Evolutionary conservation across 2,797 vertebrate genomes (phyloP), one percentile per base, ranked within the genome.

Genomic region (Karalla daura): DNA sequence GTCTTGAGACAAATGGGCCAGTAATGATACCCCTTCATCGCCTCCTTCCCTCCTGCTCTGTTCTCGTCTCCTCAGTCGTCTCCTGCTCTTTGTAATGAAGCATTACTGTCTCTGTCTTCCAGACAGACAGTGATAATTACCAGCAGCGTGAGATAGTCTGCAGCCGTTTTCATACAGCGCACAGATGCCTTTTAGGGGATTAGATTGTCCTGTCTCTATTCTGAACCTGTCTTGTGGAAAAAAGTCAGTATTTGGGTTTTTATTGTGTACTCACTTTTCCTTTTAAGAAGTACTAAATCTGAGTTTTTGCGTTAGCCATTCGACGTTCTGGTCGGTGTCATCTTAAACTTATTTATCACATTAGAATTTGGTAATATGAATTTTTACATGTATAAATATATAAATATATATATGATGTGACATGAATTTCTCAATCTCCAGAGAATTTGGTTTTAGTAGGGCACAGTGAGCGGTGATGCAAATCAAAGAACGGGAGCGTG

Each of bases 111-210:
- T 84, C 76, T 61, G 73, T 88, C 86, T 91, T 63, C 76, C 70
- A 86, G 80, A 82, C 83, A 87, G 86, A 88, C 83, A 68, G 72
- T 71, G 85, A 92, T 93, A 93, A 93, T 94, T 92, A 91, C 79
- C 71, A 70, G 83, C 55, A 56, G 66, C 87, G 82, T 75, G 78
- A 84, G 88, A 80, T 28, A 64, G 89, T 85, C 77, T 58, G 53
- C 75, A 63, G 81, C 85, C 65, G 69, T 78, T 86, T 85, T 88
- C 82, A 80, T 73, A 85, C 83, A 85, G 86, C 91, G 90, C 86
- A 92, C 92, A 90, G 81, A 81, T 80, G 80, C 81, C 83, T 89
- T 93, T 92, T 87, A 91, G 83, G 84, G 91, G 86, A 93, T 93
- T 90, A 88, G 54, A 85, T 54, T 68, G 68, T 62, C 63, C 72